Evolutionary conservation across 2,797 vertebrate genomes (phyloP), one percentile per base, ranked within the genome.

Genomic region (Trichosurus vulpecula): DNA sequence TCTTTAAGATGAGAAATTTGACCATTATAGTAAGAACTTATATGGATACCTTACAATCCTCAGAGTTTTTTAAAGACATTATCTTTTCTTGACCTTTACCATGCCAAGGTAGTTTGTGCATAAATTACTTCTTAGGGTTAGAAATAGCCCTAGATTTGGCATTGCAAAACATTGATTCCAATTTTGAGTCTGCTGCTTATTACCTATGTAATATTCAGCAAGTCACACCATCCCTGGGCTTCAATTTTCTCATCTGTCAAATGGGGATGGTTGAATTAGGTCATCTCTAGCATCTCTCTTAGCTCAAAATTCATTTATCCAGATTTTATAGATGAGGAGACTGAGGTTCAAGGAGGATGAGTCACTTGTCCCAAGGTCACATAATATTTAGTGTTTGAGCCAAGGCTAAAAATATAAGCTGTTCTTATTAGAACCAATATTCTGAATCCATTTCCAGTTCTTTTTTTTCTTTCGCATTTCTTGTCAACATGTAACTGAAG

Each of bases 1-100:
- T 95, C 52, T 94, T 94, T 93, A 91, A 96, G 54, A 31, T 93
- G n/a, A 94, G 61, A 95, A 94, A 92, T 52, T 93, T 92, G n/a
- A 41, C n/a, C n/a, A 41, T 74, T 74, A 41, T 74, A 19, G 74
- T 41, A 25, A 25, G n/a, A 41, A 19, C 19, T 93, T 92, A 53
- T 27, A 92, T 47, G 91, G 57, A 16, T 66, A 10, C 66, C 93
- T 95, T 93, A 3, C 95, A 31, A 93, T 53, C 54, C 66, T 52
- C 94, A 31, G 95, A 95, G 19, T 91, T 52, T 74, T 41, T 74
- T 5, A 61, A 3, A 31, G 58, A 35, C 4, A 61, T 61, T 4
- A 61, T 35, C 58, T 35, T 61, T 61, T 14, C 58, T 61, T 61
- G 31, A 61, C 4, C 12, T 27, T 35, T 35, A 6, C 6, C 66